These are phyloP conservation scores for Hipparchia semele DNA, from an alignment of 2,888 invertebrate species.

Conservation along the genomic window DNA sequence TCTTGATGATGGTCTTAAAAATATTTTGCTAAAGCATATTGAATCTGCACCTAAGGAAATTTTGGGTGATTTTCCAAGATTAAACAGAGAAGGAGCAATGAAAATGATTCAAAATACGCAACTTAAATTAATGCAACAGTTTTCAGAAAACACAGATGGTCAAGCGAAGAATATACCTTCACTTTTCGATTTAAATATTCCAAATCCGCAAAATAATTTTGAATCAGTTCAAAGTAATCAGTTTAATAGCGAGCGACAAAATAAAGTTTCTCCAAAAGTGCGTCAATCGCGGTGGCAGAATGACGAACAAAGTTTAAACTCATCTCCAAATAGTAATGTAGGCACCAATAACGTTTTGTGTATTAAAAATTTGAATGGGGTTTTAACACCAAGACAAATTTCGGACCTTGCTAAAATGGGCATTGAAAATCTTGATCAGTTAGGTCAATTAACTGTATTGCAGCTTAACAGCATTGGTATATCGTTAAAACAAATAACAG, in stretches of 20 bases:
- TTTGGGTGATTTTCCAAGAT: constrained; percentile 93
- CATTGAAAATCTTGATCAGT: constrained; percentile 84
- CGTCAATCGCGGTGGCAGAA: constrained; percentile 80
- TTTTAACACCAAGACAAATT: constrained; percentile 82
- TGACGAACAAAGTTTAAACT: constrained; percentile 61
- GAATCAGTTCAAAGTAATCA: constrained; percentile 59
- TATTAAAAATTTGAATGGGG: constrained; percentile 82
- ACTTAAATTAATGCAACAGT: constrained; percentile 72
- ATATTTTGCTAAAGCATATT: constrained; percentile 87
- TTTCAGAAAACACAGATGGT: constrained; percentile 58
- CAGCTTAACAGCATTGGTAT: constrained; percentile 84
- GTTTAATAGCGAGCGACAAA: constrained; percentile 65
- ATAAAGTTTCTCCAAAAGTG: constrained; percentile 73
- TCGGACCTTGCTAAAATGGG: constrained; percentile 83
- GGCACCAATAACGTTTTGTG: constrained; percentile 72
- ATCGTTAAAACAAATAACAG: constrained; percentile 83
- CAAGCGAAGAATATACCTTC: constrained; percentile 72
- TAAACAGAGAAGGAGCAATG: constrained; percentile 90
- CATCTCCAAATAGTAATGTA: constrained; percentile 58
- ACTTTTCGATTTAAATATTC: constrained; percentile 75
- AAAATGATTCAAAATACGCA: constrained; percentile 80
- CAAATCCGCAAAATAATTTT: constrained; percentile 62
- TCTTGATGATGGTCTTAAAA: constrained; percentile 89
- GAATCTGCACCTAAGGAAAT: constrained; percentile 96
- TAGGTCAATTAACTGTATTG: constrained; percentile 83